phyloP scores from a whole-genome alignment of 2,113 vertebrate species.

The Pterocles burchelli region DNA sequence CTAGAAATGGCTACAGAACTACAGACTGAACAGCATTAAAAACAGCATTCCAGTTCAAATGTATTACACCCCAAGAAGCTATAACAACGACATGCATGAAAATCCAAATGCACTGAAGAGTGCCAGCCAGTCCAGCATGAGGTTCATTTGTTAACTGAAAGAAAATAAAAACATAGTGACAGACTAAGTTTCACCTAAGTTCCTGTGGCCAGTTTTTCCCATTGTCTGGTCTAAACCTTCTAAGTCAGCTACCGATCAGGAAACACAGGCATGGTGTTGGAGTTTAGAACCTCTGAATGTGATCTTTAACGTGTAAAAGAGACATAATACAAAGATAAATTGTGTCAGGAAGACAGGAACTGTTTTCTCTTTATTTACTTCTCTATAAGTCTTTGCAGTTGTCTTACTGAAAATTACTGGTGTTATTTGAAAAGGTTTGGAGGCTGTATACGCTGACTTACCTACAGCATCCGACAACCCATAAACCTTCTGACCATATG shows the following conservation, averaged over 20 bases:
- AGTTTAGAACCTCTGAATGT: background rate
- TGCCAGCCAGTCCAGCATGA: background rate
- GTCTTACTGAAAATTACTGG: background rate
- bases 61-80: background rate
- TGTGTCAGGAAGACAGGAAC: background rate
- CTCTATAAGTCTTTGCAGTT: background rate
- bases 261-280: background rate
- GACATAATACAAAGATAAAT: background rate
- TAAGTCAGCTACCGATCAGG: background rate
- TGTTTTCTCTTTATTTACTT: background rate
- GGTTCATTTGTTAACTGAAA: background rate
- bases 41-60: background rate
- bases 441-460: slow-evolving; percentile 71
- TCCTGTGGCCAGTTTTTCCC: background rate
- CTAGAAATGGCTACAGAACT: background rate
- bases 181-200: background rate
- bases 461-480: slow-evolving; percentile 95
- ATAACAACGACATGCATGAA: background rate
- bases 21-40: background rate
- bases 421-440: background rate
- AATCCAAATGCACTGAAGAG: background rate
- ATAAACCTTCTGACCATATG: slow-evolving; percentile 94
- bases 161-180: background rate
- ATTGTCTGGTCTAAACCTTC: background rate
- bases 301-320: background rate